Conservation (phyloP, 2,888 invertebrate species). For the Chymomyza fuscimana region DNA sequence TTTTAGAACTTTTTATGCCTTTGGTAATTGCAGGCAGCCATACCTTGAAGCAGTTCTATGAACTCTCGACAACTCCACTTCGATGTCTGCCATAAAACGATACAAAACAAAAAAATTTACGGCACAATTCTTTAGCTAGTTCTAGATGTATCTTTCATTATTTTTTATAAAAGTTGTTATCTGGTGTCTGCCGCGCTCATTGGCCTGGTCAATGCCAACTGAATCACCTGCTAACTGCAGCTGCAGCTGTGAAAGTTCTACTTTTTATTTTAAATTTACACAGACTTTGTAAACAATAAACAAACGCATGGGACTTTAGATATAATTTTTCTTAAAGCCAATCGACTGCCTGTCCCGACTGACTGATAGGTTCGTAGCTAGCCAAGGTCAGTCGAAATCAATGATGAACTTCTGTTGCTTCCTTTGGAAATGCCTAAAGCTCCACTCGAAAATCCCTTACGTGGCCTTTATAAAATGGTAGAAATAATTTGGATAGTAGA, state of each 20-base stretch:
- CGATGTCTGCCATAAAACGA: neutral
- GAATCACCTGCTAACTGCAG: conserved; percentile 5
- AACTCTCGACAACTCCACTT: conserved; percentile 1
- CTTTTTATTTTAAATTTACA: conserved; percentile 62
- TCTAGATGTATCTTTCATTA: neutral
- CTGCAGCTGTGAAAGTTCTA: conserved; percentile 53
- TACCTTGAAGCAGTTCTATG: conserved; percentile 3
- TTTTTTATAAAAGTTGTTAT: conserved; percentile 13
- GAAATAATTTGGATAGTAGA: neutral
- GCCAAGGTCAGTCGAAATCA: neutral
- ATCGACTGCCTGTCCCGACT: neutral
- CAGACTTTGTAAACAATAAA: conserved; percentile 45
- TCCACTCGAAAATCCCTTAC: neutral
- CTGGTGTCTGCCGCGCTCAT: conserved; percentile 38
- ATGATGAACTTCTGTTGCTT: neutral
- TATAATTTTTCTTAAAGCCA: conserved; percentile 2
- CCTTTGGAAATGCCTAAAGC: neutral
- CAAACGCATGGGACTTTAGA: conserved; percentile 35
- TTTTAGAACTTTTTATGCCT: neutral
- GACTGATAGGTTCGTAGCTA: neutral
- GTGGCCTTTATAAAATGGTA: neutral
- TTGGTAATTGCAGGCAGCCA: neutral
- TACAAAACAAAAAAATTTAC: neutral
- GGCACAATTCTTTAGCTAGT: neutral
- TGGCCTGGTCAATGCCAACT: conserved; percentile 47